These are phyloP conservation scores for Gouania willdenowi DNA, from an alignment of 2,797 vertebrate species.

Conservation along the genomic window DNA sequence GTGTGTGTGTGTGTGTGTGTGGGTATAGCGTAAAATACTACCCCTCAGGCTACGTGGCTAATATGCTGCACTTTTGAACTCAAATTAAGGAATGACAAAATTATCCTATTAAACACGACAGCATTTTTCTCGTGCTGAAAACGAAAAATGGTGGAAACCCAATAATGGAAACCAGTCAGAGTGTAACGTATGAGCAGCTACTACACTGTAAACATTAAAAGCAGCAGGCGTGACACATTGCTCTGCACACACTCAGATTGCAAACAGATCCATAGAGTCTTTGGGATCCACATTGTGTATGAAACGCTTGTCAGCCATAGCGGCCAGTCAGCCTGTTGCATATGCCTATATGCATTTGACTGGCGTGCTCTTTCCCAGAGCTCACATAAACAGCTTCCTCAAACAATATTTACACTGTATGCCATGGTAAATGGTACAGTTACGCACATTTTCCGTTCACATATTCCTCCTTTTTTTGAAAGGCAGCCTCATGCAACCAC, in stretches of 20 bases:
- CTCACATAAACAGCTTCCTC: slow-evolving; percentile 61
- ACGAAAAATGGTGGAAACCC: slow-evolving; percentile 20
- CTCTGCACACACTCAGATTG: slow-evolving; percentile 38
- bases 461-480: slow-evolving; percentile 52
- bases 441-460: slow-evolving; percentile 51
- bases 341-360: slow-evolving; percentile 49
- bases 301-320: slow-evolving; percentile 45
- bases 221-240: slow-evolving; percentile 53
- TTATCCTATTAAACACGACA: slow-evolving; percentile 26
- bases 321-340: slow-evolving; percentile 45
- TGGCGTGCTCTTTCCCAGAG: slow-evolving; percentile 41
- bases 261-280: slow-evolving; percentile 54
- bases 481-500: slow-evolving; percentile 57
- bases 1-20: background rate
- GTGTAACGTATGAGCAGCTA: slow-evolving; percentile 29
- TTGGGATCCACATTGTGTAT: slow-evolving; percentile 41
- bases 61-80: background rate
- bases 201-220: slow-evolving; percentile 49
- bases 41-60: background rate
- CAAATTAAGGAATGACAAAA: slow-evolving; percentile 21
- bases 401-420: slow-evolving; percentile 66
- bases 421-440: slow-evolving; percentile 41
- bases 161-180: slow-evolving; percentile 31
- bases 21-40: background rate
- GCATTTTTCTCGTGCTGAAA: slow-evolving; percentile 10